Evolutionary conservation across 1,140 invertebrate species (phyloP).

Genomic region (Trichonephila inaurata): DNA sequence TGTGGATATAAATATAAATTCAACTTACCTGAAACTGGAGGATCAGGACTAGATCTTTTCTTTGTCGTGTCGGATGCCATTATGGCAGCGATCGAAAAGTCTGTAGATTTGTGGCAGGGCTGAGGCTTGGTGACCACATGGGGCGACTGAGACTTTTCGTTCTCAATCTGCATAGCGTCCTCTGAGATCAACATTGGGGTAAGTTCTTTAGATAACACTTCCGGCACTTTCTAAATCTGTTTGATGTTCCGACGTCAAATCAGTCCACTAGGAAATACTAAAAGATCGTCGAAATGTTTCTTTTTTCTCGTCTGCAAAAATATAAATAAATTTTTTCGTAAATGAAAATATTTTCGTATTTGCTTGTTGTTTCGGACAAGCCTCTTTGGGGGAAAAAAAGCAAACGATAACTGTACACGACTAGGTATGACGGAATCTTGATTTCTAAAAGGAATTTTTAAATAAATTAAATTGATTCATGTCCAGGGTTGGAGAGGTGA

Average conservation of each 20-base stretch:
- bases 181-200: constrained; percentile 67
- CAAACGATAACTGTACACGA: not conserved
- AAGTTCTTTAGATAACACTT: not conserved
- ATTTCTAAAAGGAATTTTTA: too few species aligned
- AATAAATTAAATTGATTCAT: too few species aligned
- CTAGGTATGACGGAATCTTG: not conserved
- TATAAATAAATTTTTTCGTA: too few species aligned
- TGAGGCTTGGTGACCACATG: constrained; percentile 71
- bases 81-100: constrained; percentile 96
- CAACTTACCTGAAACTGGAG: constrained; percentile 5
- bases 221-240: not conserved
- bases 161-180: constrained; percentile 57
- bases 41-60: constrained; percentile 67
- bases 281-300: too few species aligned
- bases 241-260: not conserved
- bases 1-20: not conserved
- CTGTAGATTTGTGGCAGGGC: constrained; percentile 84
- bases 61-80: constrained; percentile 85
- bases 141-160: constrained; percentile 61
- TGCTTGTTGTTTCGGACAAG: too few species aligned
- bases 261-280: too few species aligned
- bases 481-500: too few species aligned
- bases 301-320: too few species aligned
- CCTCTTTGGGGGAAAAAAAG: too few species aligned
- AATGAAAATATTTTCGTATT: too few species aligned